Percentiles rank a stretch among this genome's conserved stretches.
These are phyloP conservation scores for Aptenodytes patagonicus DNA, from an alignment of 2,113 vertebrate species.

Conservation along the genomic window DNA sequence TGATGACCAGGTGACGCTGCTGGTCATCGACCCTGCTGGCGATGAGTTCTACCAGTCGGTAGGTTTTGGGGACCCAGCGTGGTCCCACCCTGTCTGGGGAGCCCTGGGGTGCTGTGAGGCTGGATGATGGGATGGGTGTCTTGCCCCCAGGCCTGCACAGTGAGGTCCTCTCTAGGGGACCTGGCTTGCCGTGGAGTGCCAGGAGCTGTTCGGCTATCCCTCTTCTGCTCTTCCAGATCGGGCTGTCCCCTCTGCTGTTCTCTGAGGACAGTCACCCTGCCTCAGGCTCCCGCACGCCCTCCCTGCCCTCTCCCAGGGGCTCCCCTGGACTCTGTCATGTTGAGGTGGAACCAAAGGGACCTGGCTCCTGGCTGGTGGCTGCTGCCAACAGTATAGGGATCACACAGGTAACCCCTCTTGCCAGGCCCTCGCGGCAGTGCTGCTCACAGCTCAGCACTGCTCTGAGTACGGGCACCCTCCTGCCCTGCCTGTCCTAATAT, in stretches of 20 bases:
- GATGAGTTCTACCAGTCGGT: conserved; percentile 84
- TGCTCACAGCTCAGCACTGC: background rate
- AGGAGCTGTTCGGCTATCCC: background rate
- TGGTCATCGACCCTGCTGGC: conserved; percentile 75
- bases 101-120: background rate
- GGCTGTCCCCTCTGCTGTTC: conserved; percentile 87
- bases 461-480: background rate
- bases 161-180: background rate
- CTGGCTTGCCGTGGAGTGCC: background rate
- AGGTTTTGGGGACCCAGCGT: background rate
- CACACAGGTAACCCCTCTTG: background rate
- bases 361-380: conserved; percentile 73
- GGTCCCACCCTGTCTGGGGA: background rate
- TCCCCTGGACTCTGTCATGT: conserved; percentile 57
- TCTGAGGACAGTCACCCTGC: conserved; percentile 54
- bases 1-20: conserved; percentile 74
- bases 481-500: background rate
- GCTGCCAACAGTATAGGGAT: conserved; percentile 25
- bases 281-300: background rate
- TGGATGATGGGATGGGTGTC: background rate
- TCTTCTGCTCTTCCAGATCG: conserved; percentile 73
- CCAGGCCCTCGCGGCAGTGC: background rate
- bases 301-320: background rate
- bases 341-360: conserved; percentile 64
- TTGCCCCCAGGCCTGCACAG: background rate